Conservation (phyloP, 2,797 vertebrate species). For the Hippocampus kuda region DNA sequence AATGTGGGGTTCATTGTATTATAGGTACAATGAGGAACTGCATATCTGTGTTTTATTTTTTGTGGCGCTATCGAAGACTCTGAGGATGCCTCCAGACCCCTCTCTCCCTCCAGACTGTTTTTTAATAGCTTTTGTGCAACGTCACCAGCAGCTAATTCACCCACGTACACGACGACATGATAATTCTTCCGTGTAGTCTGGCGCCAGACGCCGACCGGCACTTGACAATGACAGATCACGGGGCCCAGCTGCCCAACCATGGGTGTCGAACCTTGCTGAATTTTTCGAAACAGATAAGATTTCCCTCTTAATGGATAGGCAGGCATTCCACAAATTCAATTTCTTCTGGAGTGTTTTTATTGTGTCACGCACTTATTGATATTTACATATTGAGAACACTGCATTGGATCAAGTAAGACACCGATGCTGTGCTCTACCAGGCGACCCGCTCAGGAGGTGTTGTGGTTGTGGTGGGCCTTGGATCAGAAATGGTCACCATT, state of each 20-base stretch:
- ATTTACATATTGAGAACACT: not conserved
- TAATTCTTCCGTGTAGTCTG: not conserved
- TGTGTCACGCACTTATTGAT: not conserved
- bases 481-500: conserved; percentile 72
- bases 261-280: not conserved
- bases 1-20: too few relatives aligned
- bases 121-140: not conserved
- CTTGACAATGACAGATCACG: not conserved
- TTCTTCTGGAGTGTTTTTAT: not conserved
- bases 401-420: not conserved
- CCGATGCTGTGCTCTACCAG: conserved; percentile 46
- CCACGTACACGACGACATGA: not conserved
- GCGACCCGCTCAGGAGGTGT: conserved; percentile 84
- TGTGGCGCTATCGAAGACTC: too few relatives aligned
- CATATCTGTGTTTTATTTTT: not conserved
- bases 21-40: too few relatives aligned
- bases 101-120: not conserved
- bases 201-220: not conserved
- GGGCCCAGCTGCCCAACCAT: not conserved
- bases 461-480: conserved; percentile 82
- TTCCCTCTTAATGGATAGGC: not conserved
- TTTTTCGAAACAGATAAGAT: not conserved
- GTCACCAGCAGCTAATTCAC: not conserved
- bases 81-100: too few relatives aligned
- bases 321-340: not conserved